Evolutionary conservation across 1,140 invertebrate genomes (phyloP), one percentile per base, ranked within the genome.

Genomic region (Lutraria rhynchaena): DNA sequence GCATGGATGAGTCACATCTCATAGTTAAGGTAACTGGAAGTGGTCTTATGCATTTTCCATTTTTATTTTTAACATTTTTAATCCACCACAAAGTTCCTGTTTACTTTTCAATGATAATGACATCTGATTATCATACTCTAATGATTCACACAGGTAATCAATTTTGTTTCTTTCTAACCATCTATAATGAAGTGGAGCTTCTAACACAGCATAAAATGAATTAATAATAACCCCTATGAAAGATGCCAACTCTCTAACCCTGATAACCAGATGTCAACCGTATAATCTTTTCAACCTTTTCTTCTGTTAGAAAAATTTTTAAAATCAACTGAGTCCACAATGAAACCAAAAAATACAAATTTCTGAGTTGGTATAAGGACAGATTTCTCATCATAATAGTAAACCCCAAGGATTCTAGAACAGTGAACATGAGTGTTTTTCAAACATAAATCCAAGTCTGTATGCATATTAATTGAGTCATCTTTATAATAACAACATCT

Each of bases 41-140:
- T 55, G 51, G 70, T 41, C 70, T 57, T 35, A 70, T 70, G 24
- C 17, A 13, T 17, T 53, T 70, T 7, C 67, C 67, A 70, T 70
- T 70, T 70, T 70, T 70, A 3, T 17, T 24, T 70, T 22, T 19
- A 9, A 77, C 35, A 65, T 77, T 77, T 7, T 65, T 27, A 35
- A 77, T 49, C 58, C 58, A 77, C 74, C 74, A 77, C 27, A 7
- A 15, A 77, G 27, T n/a, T 77, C 58, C 29, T 53, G 9, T 35
- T 53, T 65, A 65, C 57, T 29, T 37, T 29, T 29, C 63, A n/a
- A 9, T 3, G 33, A 41, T 11, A 65, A 29, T 2, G 15, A 5
- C 7, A 65, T n/a, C 19, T 65, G 13, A 41, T 65, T 65, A 9
- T 65, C 19, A 37, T 37, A 65, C 19, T 65, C 27, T 3, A 41